These are phyloP conservation scores for Akabosia matsudoensis DNA, from an alignment of 1,140 invertebrate genomes.

Conservation along the genomic window DNA sequence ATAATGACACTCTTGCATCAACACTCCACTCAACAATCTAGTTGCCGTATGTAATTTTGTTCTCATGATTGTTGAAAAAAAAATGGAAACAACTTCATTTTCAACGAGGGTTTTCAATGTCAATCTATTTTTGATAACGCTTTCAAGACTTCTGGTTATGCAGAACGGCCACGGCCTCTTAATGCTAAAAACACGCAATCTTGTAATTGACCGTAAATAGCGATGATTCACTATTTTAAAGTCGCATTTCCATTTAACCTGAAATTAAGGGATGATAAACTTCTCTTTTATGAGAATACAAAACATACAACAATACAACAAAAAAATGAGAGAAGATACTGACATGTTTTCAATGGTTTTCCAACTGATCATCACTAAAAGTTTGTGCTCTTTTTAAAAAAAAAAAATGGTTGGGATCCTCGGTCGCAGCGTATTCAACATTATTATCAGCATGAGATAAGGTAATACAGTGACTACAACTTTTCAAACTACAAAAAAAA, in stretches of 20 bases:
- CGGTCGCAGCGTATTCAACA: not conserved
- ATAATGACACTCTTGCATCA: not conserved
- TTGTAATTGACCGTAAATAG: too few species aligned
- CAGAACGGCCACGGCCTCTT: too few species aligned
- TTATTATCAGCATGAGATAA: conserved; percentile 5
- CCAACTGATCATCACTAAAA: not conserved
- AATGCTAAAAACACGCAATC: too few species aligned
- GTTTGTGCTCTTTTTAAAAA: too few species aligned
- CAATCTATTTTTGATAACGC: too few species aligned
- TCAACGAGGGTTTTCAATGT: conserved; percentile 1
- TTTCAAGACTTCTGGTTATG: too few species aligned
- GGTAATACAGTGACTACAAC: not conserved
- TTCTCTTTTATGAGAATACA: not conserved
- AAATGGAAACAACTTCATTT: conserved; percentile 12
- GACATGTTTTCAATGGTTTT: conserved; percentile 12
- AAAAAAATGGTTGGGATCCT: too few species aligned
- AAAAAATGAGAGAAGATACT: not conserved
- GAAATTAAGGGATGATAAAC: not conserved
- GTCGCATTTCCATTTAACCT: not conserved
- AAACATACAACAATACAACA: not conserved
- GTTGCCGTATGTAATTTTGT: too few species aligned
- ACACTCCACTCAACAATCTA: too few species aligned
- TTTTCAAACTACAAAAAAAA: conserved; percentile 23
- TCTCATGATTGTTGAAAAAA: not conserved
- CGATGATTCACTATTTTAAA: too few species aligned